Evolutionary conservation across 2,888 invertebrate species (phyloP).

Genomic region (Aleiodes leptofemur): DNA sequence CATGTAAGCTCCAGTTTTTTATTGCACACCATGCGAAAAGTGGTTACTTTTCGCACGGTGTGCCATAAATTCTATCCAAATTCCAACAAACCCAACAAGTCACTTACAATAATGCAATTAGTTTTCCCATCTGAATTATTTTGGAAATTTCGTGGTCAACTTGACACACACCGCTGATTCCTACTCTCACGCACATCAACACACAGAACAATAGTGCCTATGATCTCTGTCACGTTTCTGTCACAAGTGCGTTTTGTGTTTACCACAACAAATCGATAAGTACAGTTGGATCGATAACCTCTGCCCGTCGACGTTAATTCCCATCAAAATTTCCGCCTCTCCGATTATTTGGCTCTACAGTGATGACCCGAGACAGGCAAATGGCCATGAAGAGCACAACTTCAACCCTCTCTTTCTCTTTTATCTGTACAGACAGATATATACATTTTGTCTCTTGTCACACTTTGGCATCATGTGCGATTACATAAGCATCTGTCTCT

Average conservation of each 20-base stretch:
- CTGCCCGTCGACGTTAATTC: slow-evolving; percentile 22
- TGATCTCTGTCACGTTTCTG: slow-evolving; percentile 21
- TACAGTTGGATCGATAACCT: slow-evolving; percentile 1
- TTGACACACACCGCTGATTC: slow-evolving; percentile 12
- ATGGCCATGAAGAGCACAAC: neutral
- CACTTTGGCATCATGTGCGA: slow-evolving; percentile 40
- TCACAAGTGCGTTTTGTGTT: slow-evolving; percentile 14
- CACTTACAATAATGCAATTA: neutral
- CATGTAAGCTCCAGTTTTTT: no score
- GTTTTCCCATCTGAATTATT: neutral
- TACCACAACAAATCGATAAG: slow-evolving; percentile 22
- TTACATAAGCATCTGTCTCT: slow-evolving; percentile 18
- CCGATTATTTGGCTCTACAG: neutral
- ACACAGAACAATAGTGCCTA: neutral
- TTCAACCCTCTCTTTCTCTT: neutral
- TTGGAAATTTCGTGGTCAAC: neutral
- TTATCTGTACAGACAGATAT: neutral
- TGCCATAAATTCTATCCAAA: neutral
- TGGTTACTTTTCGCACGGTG: no score
- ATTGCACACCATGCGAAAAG: no score
- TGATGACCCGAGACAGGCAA: slow-evolving; percentile 11
- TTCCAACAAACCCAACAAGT: neutral
- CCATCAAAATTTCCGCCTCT: slow-evolving; percentile 22
- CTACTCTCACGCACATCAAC: slow-evolving; percentile 3
- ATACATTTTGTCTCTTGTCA: slow-evolving; percentile 18